These are phyloP conservation scores for Pantelozetes paolii DNA, from an alignment of 2,888 invertebrate species.

Conservation along the genomic window DNA sequence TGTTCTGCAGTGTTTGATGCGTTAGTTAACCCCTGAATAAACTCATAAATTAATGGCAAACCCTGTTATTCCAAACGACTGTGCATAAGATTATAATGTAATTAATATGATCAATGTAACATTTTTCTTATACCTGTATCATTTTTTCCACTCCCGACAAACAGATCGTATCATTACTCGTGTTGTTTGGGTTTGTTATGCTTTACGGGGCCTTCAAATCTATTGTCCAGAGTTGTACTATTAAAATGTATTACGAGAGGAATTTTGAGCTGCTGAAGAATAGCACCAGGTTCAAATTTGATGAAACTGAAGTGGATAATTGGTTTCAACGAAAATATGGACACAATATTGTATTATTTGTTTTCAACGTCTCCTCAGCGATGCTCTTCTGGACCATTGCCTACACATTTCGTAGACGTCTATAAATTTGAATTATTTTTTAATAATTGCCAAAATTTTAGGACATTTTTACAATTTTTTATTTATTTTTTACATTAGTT, in stretches of 20 bases:
- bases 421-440: background rate
- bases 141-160: too few species aligned
- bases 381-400: conserved; percentile 16
- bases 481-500: too few species aligned
- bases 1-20: too few species aligned
- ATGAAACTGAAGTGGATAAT: conserved; percentile 10
- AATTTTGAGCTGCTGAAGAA: conserved; percentile 20
- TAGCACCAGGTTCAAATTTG: conserved; percentile 15
- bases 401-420: conserved; percentile 1
- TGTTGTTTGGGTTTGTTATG: background rate
- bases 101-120: too few species aligned
- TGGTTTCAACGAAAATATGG: conserved; percentile 22
- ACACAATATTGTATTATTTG: conserved; percentile 24
- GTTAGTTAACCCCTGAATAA: too few species aligned
- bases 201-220: conserved; percentile 6
- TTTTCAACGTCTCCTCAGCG: background rate
- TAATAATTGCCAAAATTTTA: background rate
- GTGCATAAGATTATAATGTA: too few species aligned
- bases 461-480: too few species aligned
- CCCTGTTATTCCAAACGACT: too few species aligned
- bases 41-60: too few species aligned
- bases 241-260: conserved; percentile 11
- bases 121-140: background rate
- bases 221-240: background rate
- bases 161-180: background rate